phyloP scores from a whole-genome alignment of 37 sponge, comb jelly and placozoan genomes.

The Amphimedon queenslandica region DNA sequence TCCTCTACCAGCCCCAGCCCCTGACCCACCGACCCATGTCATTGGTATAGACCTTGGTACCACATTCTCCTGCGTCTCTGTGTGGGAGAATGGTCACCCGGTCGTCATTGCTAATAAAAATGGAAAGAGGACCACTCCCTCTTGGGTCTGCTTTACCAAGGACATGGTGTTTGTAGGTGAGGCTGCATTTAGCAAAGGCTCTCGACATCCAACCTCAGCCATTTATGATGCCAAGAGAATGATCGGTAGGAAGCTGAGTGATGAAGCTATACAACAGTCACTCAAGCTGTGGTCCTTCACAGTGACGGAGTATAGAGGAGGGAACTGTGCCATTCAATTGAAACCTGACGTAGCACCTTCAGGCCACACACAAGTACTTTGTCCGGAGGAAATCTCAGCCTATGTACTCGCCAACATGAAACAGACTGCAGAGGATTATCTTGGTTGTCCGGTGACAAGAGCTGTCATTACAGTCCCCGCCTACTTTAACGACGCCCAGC shows the following conservation, averaged over 20 bases:
- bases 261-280: conserved; percentile 54
- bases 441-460: conserved; percentile 45
- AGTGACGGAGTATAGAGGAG: conserved; percentile 39
- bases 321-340: conserved; percentile 69
- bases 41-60: conserved; percentile 95
- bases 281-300: conserved; percentile 69
- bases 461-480: conserved; percentile 93
- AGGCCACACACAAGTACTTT: conserved; percentile 19
- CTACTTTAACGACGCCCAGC: conserved; percentile 94
- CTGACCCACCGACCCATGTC: conserved; percentile 6
- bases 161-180: conserved; percentile 82
- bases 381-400: conserved; percentile 89
- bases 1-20: background rate
- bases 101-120: conserved; percentile 83
- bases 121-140: conserved; percentile 90
- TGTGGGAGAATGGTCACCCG: conserved; percentile 76
- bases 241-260: conserved; percentile 78
- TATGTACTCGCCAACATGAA: conserved; percentile 90
- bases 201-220: conserved; percentile 44
- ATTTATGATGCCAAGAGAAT: conserved; percentile 90
- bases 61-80: conserved; percentile 90
- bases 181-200: conserved; percentile 78
- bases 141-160: conserved; percentile 81
- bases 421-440: conserved; percentile 89
- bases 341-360: background rate